phyloP scores from a whole-genome alignment of 2,113 vertebrate genomes.

The Eurystomus gularis region DNA sequence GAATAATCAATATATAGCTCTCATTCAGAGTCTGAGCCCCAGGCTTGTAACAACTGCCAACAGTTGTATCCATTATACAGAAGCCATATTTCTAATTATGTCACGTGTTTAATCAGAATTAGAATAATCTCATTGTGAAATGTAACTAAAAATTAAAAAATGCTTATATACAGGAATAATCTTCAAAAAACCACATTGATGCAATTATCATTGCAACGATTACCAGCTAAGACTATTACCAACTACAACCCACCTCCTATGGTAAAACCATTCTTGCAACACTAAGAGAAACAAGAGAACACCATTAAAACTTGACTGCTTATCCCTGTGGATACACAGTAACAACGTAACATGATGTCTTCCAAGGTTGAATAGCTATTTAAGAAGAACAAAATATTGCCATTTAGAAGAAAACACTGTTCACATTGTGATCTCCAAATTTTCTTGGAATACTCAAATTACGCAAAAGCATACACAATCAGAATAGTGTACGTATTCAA shows the following conservation, averaged over 20 bases:
- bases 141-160: not conserved
- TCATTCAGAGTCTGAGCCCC: not conserved
- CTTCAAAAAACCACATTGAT: not conserved
- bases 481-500: not conserved
- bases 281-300: not conserved
- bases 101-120: not conserved
- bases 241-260: not conserved
- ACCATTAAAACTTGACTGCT: not conserved
- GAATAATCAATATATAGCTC: not conserved
- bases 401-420: not conserved
- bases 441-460: not conserved
- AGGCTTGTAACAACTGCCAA: not conserved
- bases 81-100: not conserved
- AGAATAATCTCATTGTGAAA: not conserved
- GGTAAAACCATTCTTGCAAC: not conserved
- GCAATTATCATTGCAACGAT: not conserved
- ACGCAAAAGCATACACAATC: not conserved
- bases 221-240: not conserved
- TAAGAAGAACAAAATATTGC: not conserved
- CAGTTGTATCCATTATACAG: not conserved
- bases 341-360: not conserved
- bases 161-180: not conserved
- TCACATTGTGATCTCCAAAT: not conserved
- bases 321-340: not conserved
- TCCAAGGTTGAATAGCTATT: not conserved